Evolutionary conservation across 2,113 vertebrate genomes (phyloP).

Genomic region (Megaptera novaeangliae): DNA sequence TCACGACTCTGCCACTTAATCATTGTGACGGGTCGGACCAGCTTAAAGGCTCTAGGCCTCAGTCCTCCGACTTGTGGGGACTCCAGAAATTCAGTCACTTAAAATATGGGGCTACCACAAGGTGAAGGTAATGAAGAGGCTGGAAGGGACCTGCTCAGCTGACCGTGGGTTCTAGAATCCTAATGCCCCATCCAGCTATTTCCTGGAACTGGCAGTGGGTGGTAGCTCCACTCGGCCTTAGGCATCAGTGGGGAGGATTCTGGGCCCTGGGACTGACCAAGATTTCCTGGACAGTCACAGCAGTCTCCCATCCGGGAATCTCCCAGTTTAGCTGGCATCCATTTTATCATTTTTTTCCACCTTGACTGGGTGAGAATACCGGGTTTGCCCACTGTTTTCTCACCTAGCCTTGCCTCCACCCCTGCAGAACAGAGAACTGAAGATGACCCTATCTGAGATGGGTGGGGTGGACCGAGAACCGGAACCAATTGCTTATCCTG

Average conservation of each 20-base stretch:
- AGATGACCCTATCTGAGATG: neutral
- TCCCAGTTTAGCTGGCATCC: too few species aligned
- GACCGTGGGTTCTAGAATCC: neutral
- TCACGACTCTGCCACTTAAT: neutral
- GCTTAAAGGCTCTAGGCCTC: neutral
- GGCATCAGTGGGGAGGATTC: neutral
- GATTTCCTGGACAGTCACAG: neutral
- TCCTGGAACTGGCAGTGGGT: neutral
- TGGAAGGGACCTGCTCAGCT: neutral
- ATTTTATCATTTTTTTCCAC: neutral
- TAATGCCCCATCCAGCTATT: neutral
- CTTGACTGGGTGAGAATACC: neutral
- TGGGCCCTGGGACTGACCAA: neutral
- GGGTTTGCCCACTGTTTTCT: neutral
- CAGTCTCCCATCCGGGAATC: neutral
- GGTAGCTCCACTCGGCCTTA: neutral
- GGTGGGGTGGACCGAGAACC: neutral
- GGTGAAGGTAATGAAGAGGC: neutral
- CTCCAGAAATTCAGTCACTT: neutral
- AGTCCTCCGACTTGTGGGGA: neutral
- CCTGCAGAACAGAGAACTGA: neutral
- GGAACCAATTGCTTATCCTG: neutral
- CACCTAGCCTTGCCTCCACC: neutral
- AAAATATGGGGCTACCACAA: neutral
- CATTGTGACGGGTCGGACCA: neutral